Base-by-base conservation (phyloP, 2,113 vertebrate genomes). In the Bubalus kerabau region DNA sequence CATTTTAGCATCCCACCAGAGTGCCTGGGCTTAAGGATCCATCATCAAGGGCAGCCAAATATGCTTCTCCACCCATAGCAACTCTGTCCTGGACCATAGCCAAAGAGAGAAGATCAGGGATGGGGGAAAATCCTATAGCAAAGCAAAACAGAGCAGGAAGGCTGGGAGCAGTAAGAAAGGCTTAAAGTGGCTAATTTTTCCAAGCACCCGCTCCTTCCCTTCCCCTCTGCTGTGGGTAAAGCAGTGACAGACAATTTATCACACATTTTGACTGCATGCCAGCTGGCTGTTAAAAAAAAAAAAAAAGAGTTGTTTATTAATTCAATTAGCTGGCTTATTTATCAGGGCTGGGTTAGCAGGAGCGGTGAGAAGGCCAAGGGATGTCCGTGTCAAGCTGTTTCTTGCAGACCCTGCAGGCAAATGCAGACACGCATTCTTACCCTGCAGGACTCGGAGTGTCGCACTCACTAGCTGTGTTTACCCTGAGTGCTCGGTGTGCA, bases 291-390 rank as follows among this genome's bases (percentile, higher is more conserved):
- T 32, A 97, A 92, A 88, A 93, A 56, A 74, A 46, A 83, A 32
- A 87, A 98, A 89, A 98, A 97, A 98, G 96, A 98, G 99, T 99
- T 99, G 98, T 99, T 99, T 99, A 99, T 99, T 99, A 99, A 99
- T 99, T 99, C 98, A 99, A 99, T 99, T 99, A 99, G 98, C 97
- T 98, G 91, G 97, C 98, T 98, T 99, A 98, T 98, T 99, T 99
- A 99, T 99, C 98, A 98, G 98, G 62, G 7, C 97, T 99, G 87
- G 98, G 98, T 48, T 95, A 98, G 93, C 91, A 98, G 98, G 98
- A 99, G 98, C 97, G 95, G 95, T 93, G 98, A 98, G 96, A 97
- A 93, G 98, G 98, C 98, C 98, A 99, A 96, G 92, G 89, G 97
- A 96, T 74, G 43, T 82, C 57, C 1, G 1, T 87, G 96, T 97